A percentile compares a stretch with the other conserved stretches of the same genome.
Conservation (phyloP, 2,888 invertebrate genomes). For the Philonicus albiceps region DNA sequence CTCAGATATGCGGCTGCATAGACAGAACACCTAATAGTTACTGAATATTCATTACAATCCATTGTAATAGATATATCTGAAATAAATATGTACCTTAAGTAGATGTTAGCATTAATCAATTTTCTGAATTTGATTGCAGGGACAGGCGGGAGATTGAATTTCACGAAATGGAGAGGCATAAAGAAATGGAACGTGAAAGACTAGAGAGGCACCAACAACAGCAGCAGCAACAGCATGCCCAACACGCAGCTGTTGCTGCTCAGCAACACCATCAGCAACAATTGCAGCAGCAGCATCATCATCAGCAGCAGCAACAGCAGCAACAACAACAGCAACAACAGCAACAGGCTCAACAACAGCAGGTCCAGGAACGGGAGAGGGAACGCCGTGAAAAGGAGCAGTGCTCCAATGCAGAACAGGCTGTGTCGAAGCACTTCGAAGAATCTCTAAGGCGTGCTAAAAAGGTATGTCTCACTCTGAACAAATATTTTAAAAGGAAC, state of each 20-base stretch:
- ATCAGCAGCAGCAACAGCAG: conserved; percentile 42
- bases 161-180: conserved; percentile 50
- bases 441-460: conserved; percentile 79
- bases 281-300: conserved; percentile 43
- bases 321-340: conserved; percentile 33
- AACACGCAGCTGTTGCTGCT: conserved; percentile 41
- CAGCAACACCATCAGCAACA: conserved; percentile 43
- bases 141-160: conserved; percentile 50
- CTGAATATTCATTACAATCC: no score
- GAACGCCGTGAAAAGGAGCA: conserved; percentile 68
- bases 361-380: conserved; percentile 66
- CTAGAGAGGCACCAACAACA: conserved; percentile 44
- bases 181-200: conserved; percentile 50
- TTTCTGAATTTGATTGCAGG: conserved; percentile 25
- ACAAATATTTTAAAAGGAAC: background rate
- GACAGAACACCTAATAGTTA: no score
- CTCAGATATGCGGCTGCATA: no score
- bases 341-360: conserved; percentile 52
- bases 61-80: no score
- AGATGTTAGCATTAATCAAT: background rate
- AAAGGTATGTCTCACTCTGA: conserved; percentile 18
- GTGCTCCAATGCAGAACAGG: conserved; percentile 66
- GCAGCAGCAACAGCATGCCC: conserved; percentile 44
- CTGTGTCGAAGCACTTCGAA: conserved; percentile 88
- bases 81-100: no score